Conservation (phyloP, 2,888 invertebrate species). For the Polyploca ridens region DNA sequence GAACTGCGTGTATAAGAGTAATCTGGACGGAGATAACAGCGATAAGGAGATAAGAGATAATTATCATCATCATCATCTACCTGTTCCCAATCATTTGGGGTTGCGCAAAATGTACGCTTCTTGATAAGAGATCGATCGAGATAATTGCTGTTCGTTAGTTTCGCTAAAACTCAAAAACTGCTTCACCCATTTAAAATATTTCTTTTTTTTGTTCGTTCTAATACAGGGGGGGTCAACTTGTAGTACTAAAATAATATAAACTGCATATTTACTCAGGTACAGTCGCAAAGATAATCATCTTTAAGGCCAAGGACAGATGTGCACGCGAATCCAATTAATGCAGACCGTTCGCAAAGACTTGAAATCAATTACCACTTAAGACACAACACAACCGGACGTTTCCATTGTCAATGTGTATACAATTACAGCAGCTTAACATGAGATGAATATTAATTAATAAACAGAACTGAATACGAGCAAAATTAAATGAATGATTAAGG, state of each 20-base stretch:
- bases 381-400: conserved; percentile 38
- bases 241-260: not conserved
- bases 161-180: no score
- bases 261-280: not conserved
- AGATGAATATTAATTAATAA: conserved; percentile 4
- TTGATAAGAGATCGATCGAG: no score
- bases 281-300: conserved; percentile 34
- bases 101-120: no score
- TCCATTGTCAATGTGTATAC: conserved; percentile 26
- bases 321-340: conserved; percentile 63
- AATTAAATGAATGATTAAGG: no score
- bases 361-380: conserved; percentile 46
- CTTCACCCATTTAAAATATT: no score
- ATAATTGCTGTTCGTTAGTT: no score
- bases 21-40: conserved; percentile 9
- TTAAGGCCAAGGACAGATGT: conserved; percentile 65
- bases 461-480: not conserved
- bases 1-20: conserved; percentile 11
- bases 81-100: no score
- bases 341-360: conserved; percentile 43
- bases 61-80: no score
- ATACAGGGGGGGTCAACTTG: no score
- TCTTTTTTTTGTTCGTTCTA: no score
- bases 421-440: not conserved
- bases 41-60: conserved; percentile 29